Conservation (phyloP, 2,888 invertebrate genomes). For the Aradus depressus region DNA sequence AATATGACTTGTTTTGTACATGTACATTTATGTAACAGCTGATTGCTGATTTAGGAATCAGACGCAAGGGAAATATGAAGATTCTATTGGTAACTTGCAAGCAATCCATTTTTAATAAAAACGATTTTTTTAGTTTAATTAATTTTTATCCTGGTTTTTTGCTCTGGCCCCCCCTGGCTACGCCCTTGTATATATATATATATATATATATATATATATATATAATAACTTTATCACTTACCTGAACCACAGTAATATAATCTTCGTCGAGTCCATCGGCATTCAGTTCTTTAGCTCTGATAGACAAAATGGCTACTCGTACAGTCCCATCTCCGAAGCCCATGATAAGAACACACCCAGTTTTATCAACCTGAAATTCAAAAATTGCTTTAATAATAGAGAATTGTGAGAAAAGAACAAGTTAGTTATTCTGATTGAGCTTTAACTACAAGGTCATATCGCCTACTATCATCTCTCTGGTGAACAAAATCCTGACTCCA, state of each 20-base stretch:
- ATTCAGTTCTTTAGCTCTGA: constrained; percentile 15
- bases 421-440: background rate
- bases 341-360: constrained; percentile 53
- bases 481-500: background rate
- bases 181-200: background rate
- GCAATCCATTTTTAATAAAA: no score
- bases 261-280: constrained; percentile 22
- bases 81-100: no score
- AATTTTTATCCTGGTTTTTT: no score
- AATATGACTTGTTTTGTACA: no score
- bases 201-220: background rate
- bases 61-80: no score
- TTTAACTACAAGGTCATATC: no score
- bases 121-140: no score
- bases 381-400: background rate
- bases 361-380: constrained; percentile 44
- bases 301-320: constrained; percentile 39
- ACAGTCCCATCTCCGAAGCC: constrained; percentile 63
- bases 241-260: constrained; percentile 34
- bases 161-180: no score
- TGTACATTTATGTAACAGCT: no score
- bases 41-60: no score
- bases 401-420: background rate
- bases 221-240: constrained; percentile 3
- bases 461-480: no score